A percentile compares a stretch with the other conserved stretches of the same genome.
Conservation (phyloP, 1,140 invertebrate species). For the Conus betulinus region DNA sequence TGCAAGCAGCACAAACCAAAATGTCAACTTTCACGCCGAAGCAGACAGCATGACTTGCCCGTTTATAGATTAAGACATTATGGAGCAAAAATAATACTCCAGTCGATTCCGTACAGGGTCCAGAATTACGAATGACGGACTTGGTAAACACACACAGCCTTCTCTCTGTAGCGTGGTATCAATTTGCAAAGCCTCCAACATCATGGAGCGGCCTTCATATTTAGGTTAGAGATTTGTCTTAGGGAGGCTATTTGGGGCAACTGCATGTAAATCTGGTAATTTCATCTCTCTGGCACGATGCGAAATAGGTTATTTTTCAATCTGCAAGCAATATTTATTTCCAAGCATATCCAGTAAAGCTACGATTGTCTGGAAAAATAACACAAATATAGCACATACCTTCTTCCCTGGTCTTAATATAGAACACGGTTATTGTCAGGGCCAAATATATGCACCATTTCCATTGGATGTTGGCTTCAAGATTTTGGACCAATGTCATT, state of each 20-base stretch:
- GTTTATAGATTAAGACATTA: neutral
- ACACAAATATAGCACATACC: constrained; percentile 57
- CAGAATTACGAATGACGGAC: constrained; percentile 8
- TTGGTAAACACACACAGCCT: constrained; percentile 37
- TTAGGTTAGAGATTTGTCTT: constrained; percentile 33
- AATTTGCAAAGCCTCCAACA: constrained; percentile 44
- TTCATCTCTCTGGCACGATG: neutral
- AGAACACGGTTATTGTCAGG: constrained; percentile 41
- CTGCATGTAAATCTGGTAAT: neutral
- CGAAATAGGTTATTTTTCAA: neutral
- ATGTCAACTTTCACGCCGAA: constrained; percentile 39
- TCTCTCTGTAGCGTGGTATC: constrained; percentile 42
- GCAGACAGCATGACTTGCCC: neutral
- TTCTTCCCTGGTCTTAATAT: constrained; percentile 58
- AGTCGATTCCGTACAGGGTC: neutral
- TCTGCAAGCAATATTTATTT: constrained; percentile 25
- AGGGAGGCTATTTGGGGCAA: constrained; percentile 5
- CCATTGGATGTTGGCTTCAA: constrained; percentile 47
- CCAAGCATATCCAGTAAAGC: constrained; percentile 8
- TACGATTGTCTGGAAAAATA: constrained; percentile 38
- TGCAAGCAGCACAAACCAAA: constrained; percentile 43
- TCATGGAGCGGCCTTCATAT: constrained; percentile 40
- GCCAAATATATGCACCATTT: constrained; percentile 27
- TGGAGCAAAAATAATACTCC: neutral
- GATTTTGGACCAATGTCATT: constrained; percentile 40